These are phyloP conservation scores for Bujurquina vittata DNA, from an alignment of 2,113 vertebrate genomes.

Conservation along the genomic window DNA sequence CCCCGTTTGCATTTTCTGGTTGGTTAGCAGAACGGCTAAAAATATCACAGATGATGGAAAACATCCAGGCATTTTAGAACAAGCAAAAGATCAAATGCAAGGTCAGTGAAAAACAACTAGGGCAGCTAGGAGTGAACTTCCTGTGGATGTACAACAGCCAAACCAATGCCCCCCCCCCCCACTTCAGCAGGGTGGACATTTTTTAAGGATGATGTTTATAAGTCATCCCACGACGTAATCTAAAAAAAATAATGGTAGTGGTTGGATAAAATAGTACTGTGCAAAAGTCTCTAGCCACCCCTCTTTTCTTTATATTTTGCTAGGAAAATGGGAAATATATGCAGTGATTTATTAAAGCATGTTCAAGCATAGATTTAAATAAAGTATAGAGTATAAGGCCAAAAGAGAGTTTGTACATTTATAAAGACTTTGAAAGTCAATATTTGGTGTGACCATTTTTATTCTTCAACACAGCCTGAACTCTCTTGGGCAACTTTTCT, in stretches of 20 bases:
- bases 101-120: not conserved
- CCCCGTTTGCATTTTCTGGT: conserved; percentile 26
- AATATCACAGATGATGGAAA: conserved; percentile 19
- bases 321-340: not conserved
- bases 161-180: not conserved
- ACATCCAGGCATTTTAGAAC: not conserved
- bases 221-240: not conserved
- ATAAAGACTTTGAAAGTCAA: not conserved
- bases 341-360: not conserved
- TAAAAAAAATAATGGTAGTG: not conserved
- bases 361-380: not conserved
- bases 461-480: not conserved
- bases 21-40: conserved; percentile 30
- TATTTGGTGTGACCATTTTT: not conserved
- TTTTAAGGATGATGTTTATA: not conserved
- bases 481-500: not conserved
- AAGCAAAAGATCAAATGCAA: not conserved
- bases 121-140: not conserved
- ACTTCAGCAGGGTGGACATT: not conserved
- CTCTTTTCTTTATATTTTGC: not conserved
- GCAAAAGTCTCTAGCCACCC: not conserved
- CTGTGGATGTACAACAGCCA: not conserved
- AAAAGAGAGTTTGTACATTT: not conserved
- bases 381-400: not conserved
- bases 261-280: not conserved